Conservation (phyloP, 2,113 vertebrate genomes). For the Peromyscus leucopus region DNA sequence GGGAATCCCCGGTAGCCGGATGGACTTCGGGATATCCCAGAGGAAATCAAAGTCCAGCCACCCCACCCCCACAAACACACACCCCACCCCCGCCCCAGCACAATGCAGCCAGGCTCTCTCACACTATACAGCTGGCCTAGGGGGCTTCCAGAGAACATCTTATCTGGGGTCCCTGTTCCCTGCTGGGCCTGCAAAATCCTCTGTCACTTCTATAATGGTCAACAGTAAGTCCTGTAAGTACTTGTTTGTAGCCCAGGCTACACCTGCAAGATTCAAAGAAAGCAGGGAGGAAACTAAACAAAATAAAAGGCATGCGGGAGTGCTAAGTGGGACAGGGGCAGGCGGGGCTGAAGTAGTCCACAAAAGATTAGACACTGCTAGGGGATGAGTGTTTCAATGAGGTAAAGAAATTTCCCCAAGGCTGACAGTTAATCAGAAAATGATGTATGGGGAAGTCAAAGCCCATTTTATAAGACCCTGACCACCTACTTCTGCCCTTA, state of each 20-base stretch:
- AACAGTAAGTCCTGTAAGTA: constrained; percentile 41
- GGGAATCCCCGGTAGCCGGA: constrained; percentile 79
- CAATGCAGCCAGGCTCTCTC: constrained; percentile 60
- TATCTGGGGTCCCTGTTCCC: neutral
- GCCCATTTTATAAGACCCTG: constrained; percentile 9
- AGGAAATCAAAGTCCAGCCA: constrained; percentile 64
- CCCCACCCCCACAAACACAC: neutral
- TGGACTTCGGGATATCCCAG: constrained; percentile 73
- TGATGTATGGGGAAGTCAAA: constrained; percentile 9
- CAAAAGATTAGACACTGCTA: neutral
- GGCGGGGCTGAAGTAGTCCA: neutral
- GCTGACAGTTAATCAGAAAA: neutral
- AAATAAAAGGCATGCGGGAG: neutral
- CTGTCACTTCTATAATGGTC: neutral
- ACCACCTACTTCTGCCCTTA: neutral
- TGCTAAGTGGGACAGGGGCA: neutral
- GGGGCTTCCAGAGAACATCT: neutral
- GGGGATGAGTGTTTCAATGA: neutral
- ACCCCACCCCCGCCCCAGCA: neutral
- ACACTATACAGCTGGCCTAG: constrained; percentile 21
- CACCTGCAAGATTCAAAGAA: neutral
- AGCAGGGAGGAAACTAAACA: neutral
- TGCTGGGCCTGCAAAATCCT: neutral
- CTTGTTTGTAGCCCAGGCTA: constrained; percentile 14
- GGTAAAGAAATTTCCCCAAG: neutral